These are phyloP conservation scores for Martes martes DNA, from an alignment of 2,113 vertebrate species.

Conservation along the genomic window DNA sequence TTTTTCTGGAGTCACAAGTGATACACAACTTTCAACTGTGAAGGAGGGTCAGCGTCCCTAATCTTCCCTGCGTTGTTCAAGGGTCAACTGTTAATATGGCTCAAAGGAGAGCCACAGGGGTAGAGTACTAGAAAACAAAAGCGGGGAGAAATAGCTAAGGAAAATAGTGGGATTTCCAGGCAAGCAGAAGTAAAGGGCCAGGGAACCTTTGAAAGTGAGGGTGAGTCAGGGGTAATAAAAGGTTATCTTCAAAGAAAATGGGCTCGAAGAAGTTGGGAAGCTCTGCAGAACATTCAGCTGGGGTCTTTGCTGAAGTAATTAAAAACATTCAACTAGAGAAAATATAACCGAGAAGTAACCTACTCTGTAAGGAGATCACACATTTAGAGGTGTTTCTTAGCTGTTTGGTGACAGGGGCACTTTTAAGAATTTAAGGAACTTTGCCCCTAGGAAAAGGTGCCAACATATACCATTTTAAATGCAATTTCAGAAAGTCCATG, in stretches of 20 bases:
- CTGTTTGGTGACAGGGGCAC: neutral
- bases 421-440: neutral
- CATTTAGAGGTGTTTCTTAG: neutral
- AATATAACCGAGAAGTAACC: neutral
- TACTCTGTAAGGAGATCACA: neutral
- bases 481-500: neutral
- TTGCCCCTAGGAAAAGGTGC: neutral
- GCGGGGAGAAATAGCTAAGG: neutral
- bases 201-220: neutral
- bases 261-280: neutral
- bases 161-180: neutral
- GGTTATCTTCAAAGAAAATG: neutral
- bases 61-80: neutral
- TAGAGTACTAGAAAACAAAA: neutral
- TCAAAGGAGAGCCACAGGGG: neutral
- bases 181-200: neutral
- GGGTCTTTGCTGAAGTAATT: neutral
- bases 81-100: neutral
- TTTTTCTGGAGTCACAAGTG: neutral
- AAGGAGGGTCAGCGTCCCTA: neutral
- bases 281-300: neutral
- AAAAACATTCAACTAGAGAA: neutral
- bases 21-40: neutral
- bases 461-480: neutral
- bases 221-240: neutral